A percentile compares a stretch with the other conserved stretches of the same genome.
Evolutionary conservation across 1,140 invertebrate genomes (phyloP).

Genomic region (Anoplolepis gracilipes): DNA sequence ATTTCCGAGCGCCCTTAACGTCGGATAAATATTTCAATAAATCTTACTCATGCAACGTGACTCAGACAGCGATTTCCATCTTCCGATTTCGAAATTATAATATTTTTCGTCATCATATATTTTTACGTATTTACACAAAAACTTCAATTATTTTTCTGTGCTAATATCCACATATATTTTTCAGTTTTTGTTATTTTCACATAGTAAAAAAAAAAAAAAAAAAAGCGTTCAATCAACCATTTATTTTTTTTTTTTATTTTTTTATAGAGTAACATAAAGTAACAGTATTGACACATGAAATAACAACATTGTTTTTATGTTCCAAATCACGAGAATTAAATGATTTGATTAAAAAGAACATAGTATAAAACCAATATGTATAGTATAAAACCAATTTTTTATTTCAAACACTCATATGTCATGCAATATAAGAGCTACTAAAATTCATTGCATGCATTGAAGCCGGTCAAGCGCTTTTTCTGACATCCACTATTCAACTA

Average conservation of each 20-base stretch:
- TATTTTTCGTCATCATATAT: not conserved
- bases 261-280: not conserved
- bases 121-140: not conserved
- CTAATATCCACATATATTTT: not conserved
- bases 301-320: not conserved
- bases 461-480: not conserved
- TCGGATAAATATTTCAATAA: constrained; percentile 59
- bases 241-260: not conserved
- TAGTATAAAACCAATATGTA: too few species aligned
- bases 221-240: not conserved
- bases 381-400: not conserved
- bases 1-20: constrained; percentile 51
- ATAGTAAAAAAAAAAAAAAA: too few species aligned
- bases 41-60: constrained; percentile 52
- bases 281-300: too few species aligned
- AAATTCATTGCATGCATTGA: not conserved
- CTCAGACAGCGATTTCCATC: not conserved
- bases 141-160: not conserved
- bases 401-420: not conserved
- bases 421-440: not conserved
- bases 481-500: not conserved
- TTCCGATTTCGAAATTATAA: constrained; percentile 26
- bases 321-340: not conserved
- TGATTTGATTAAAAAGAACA: not conserved
- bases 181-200: not conserved